These are phyloP conservation scores for Rattus rattus DNA, from an alignment of 2,113 vertebrate species.

Conservation along the genomic window DNA sequence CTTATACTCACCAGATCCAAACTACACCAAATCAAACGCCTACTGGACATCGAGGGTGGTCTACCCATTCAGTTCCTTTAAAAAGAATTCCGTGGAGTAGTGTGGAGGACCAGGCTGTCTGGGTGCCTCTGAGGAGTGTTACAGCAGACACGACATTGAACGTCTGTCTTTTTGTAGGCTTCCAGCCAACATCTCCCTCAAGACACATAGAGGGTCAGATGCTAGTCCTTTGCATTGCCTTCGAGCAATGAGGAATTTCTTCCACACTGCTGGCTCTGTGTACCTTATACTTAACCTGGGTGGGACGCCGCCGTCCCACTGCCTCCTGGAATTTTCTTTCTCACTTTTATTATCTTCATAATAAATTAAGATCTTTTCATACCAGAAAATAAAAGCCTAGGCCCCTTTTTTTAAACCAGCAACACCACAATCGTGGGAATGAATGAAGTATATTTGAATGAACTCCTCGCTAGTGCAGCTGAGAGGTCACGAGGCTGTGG, in stretches of 20 bases:
- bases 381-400: constrained; percentile 7
- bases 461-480: not conserved
- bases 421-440: not conserved
- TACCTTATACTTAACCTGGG: not conserved
- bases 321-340: not conserved
- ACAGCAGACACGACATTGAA: not conserved
- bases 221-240: not conserved
- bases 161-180: not conserved
- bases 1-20: not conserved
- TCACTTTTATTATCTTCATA: not conserved
- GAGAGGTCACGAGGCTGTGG: not conserved
- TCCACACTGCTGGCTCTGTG: not conserved
- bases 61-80: not conserved
- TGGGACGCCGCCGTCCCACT: not conserved
- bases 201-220: not conserved
- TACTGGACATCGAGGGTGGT: not conserved
- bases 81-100: not conserved
- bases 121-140: not conserved
- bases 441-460: not conserved
- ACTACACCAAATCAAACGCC: not conserved
- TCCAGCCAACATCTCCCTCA: not conserved
- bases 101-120: rapidly evolving
- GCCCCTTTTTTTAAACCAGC: not conserved
- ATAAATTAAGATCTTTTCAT: not conserved
- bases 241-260: not conserved